Base-by-base conservation (phyloP, 30 jellyfish, hydroid and myxozoan genomes). In the Euphysa ruthae region DNA sequence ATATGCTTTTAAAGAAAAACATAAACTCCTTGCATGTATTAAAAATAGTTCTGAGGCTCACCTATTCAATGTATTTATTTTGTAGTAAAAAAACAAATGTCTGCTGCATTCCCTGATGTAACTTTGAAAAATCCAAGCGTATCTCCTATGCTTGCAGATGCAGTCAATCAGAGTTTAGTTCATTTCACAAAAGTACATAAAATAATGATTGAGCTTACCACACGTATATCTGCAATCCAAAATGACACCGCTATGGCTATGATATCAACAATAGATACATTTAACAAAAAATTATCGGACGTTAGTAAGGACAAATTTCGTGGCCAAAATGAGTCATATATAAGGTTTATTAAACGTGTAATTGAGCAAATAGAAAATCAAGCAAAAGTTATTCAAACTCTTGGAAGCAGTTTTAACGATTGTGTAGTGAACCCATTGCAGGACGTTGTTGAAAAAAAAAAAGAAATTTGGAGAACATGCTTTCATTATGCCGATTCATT, bases 221-320 rank as follows among this genome's bases (percentile, higher is more conserved):
- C 33, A 50, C 73, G 71, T 49, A 61, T 86, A 10, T 87, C 96
- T 43, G 51, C 84, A n/a, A 60, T 86, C 64, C 80, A 86, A 34
- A 88, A 78, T 33, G 86, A 79, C 32, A 66, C 96, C 14, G 94
- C 94, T 23, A 22, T 79, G 34, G 34, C 54, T 33, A 66, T 86
- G 10, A 22, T 56, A 8, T 33, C 69, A 15, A 46, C 76, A 4
- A 84, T 86, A 30, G 96, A 86, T 35, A 54, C 73, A 8, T 86
- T 69, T 61, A 77, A 75, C 49, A 78, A 75, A 66, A 86, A 78
- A 61, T 64, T 91, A 2, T 42, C 30, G 28, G 96, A 86, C 24
- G 49, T 86, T 1, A 78, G 55, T 33, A 86, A 71, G 38, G 29
- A 6, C 7, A 68, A 68, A 51, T 16, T 23, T 14, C 35, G 26